Conservation (phyloP, 2,113 vertebrate genomes). For the Corythaixoides concolor region DNA sequence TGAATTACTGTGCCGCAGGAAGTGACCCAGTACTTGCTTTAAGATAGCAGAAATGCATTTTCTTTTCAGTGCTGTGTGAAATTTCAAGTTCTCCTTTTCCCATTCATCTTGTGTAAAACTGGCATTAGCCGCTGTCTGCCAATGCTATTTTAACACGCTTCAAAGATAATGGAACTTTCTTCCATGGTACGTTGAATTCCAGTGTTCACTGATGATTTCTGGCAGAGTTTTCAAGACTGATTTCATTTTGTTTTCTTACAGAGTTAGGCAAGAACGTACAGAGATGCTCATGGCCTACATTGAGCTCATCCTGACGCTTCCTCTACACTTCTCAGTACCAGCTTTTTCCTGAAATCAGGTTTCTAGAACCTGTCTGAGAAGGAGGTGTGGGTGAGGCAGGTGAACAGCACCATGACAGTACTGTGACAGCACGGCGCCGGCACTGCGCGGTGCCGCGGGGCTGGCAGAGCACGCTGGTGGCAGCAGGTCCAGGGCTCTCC, state of each 20-base stretch:
- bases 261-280: neutral
- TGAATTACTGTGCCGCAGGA: neutral
- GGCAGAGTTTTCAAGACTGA: neutral
- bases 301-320: neutral
- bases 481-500: too few species aligned
- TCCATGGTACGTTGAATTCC: neutral
- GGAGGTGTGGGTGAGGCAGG: neutral
- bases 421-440: too few species aligned
- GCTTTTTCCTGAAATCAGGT: neutral
- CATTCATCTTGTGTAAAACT: neutral
- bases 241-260: neutral
- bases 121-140: neutral
- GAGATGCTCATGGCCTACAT: neutral
- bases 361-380: neutral
- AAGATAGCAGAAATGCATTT: neutral
- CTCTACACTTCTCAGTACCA: neutral
- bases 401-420: too few species aligned
- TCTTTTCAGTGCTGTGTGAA: neutral
- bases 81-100: neutral
- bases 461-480: neutral
- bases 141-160: neutral
- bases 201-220: neutral
- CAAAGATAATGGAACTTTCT: neutral
- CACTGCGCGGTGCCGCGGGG: too few species aligned
- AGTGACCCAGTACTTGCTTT: neutral